These are phyloP conservation scores for Ormyrus pomaceus DNA, from an alignment of 2,888 invertebrate genomes.

Conservation along the genomic window DNA sequence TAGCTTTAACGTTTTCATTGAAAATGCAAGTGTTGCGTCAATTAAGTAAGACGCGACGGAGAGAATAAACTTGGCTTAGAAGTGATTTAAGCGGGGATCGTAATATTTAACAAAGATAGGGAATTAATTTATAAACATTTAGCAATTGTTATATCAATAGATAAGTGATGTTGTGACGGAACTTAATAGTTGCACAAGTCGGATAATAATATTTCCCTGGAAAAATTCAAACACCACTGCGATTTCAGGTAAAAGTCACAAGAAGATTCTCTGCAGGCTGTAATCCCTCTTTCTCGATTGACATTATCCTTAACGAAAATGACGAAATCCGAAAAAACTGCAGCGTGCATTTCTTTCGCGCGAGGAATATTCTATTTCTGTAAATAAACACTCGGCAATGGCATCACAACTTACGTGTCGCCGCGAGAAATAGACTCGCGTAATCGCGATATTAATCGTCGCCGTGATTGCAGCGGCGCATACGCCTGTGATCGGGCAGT, in stretches of 20 bases:
- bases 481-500: neutral
- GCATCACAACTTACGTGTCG: conserved; percentile 13
- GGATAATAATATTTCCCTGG: neutral
- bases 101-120: neutral
- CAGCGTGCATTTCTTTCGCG: neutral
- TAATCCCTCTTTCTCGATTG: too few species aligned
- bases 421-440: conserved; percentile 40
- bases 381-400: conserved; percentile 21
- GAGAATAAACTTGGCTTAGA: too few species aligned
- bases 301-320: too few species aligned
- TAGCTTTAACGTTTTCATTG: too few species aligned
- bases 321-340: too few species aligned
- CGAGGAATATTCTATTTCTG: conserved; percentile 18
- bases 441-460: conserved; percentile 40
- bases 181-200: conserved; percentile 4
- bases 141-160: too few species aligned
- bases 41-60: too few species aligned
- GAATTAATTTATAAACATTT: too few species aligned
- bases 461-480: conserved; percentile 20
- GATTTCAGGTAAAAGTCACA: too few species aligned
- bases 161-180: neutral
- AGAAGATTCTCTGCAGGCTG: too few species aligned
- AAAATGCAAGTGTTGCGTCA: too few species aligned
- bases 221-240: too few species aligned
- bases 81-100: neutral